Evolutionary conservation across 2,113 vertebrate genomes (phyloP), one percentile per base, ranked within the genome.

Genomic region (Hypanus sabinus): DNA sequence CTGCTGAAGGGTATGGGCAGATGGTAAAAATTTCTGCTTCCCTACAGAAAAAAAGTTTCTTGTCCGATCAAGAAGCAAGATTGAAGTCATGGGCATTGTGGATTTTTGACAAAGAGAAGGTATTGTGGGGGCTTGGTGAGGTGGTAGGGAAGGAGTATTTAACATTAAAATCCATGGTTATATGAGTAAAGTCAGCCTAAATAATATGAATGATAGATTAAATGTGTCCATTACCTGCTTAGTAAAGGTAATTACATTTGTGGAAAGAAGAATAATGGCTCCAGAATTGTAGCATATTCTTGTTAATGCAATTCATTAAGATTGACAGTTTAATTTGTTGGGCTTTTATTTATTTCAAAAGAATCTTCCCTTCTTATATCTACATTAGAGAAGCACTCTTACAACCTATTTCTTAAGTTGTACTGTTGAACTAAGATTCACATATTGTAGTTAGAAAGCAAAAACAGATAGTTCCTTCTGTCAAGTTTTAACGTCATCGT

Each of bases 321-420:
- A 93, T 46, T 93, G 91, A 73, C 70, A 55, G 73, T 33, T 93
- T 93, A 93, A 93, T 93, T 93, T 70, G 71, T 36, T 71, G 22
- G 10, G 68, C 33, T 27, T 93, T 46, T n/a, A 93, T 27, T 93
- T 71, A 93, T 27, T 46, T 55, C 91, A 30, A 27, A 93, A 93
- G 36, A 73, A 93, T 55, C 91, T 57, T 55, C n/a, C 71, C 65
- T 30, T 92, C 46, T 93, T 93, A 73, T 55, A 24, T 73, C 91
- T 93, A 75, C 91, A 73, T 73, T 93, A 93, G 27, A 73, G 20
- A 93, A 75, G 38, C 71, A 71, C 38, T 93, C 70, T 75, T 1
- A 70, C 46, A 70, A 93, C 91, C 65, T 30, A 1, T 38, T 71
- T 93, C n/a, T 75, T 55, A 93, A 93, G 24, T 55, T 33, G 68